These are phyloP conservation scores for Ptilonorhynchus violaceus DNA, from an alignment of 2,113 vertebrate species.

Conservation along the genomic window DNA sequence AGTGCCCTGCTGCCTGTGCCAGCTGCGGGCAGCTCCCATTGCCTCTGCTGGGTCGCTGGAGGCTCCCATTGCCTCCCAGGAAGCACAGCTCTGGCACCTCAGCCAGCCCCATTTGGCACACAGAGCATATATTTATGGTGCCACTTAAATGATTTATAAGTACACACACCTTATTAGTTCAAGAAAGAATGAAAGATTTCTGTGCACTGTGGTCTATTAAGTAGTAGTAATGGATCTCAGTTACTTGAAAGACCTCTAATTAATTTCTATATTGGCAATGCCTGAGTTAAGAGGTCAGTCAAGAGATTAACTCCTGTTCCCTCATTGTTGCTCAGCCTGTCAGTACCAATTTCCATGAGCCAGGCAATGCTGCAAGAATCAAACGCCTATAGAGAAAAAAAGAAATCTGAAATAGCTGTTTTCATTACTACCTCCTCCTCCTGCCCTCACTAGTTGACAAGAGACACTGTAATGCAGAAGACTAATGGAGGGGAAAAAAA, in stretches of 20 bases:
- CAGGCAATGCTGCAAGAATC: background rate
- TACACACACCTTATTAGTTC: background rate
- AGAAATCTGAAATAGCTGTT: background rate
- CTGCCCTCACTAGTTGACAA: background rate
- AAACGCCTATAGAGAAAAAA: background rate
- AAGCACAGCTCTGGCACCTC: background rate
- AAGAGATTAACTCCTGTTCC: slow-evolving; percentile 7
- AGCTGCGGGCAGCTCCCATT: background rate
- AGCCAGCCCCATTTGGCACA: background rate
- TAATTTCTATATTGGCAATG: slow-evolving; percentile 43
- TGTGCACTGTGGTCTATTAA: slow-evolving; percentile 2
- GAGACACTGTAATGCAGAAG: background rate
- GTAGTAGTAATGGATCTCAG: slow-evolving; percentile 40
- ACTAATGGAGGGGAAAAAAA: background rate
- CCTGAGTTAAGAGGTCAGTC: background rate
- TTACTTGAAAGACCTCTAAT: slow-evolving; percentile 47
- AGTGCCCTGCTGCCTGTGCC: accelerated
- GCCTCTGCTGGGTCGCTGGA: accelerated
- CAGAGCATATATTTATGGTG: accelerated
- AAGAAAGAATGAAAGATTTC: slow-evolving; percentile 21
- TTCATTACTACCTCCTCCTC: background rate
- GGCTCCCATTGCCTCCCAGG: background rate
- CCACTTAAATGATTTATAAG: background rate
- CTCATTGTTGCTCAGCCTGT: background rate
- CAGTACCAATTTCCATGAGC: background rate